Evolutionary conservation across 2,888 invertebrate genomes (phyloP).

Genomic region (Lithodes maja): DNA sequence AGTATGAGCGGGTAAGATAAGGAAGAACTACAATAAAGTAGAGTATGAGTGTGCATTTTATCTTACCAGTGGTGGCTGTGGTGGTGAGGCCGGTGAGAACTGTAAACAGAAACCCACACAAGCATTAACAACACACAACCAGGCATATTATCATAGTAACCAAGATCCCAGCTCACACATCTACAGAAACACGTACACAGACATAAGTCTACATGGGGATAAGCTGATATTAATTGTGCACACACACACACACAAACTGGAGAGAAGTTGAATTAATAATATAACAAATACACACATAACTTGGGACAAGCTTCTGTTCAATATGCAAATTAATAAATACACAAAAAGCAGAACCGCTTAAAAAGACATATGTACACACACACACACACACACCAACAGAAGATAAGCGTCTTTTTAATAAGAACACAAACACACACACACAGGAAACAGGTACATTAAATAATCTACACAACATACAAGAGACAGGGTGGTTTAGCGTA

Average conservation of each 20-base stretch:
- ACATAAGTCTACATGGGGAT: neutral
- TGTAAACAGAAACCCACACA: constrained; percentile 17
- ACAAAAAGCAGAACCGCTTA: too few species aligned
- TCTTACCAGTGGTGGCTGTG: neutral
- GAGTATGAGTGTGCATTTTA: too few species aligned
- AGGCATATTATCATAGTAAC: neutral
- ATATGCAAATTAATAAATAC: too few species aligned
- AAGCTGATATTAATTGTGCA: neutral
- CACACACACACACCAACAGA: neutral
- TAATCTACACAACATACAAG: too few species aligned
- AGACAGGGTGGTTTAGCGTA: too few species aligned
- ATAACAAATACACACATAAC: too few species aligned
- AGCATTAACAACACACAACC: neutral
- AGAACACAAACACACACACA: neutral
- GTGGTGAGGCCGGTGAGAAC: constrained; percentile 15
- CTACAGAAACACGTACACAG: neutral
- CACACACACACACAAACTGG: constrained; percentile 2
- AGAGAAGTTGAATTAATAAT: neutral
- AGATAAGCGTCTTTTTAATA: neutral
- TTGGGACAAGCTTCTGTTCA: too few species aligned
- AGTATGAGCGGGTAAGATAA: too few species aligned
- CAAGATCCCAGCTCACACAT: neutral
- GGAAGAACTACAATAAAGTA: too few species aligned
- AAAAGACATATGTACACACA: neutral
- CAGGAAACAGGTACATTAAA: neutral